Evolutionary conservation across 2,888 invertebrate species (phyloP).

Genomic region (Campopleginae sp.): DNA sequence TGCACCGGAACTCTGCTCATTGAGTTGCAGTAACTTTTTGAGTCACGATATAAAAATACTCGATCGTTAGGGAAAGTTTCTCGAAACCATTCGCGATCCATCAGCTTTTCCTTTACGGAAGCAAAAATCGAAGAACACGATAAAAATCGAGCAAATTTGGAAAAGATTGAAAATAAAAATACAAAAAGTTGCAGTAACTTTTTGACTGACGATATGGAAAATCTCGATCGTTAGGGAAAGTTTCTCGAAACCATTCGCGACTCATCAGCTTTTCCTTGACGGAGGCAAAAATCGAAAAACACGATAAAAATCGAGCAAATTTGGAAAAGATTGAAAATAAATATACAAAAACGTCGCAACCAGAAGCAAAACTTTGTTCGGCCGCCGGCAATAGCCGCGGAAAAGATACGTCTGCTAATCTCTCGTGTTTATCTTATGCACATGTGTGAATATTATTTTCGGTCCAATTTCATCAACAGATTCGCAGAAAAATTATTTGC

Average conservation of each 20-base stretch:
- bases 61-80: background rate
- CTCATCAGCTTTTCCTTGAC: background rate
- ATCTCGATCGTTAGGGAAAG: background rate
- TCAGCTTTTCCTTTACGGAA: background rate
- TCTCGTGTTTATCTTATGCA: background rate
- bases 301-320: background rate
- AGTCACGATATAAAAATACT: background rate
- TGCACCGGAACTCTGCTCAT: background rate
- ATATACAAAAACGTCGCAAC: background rate
- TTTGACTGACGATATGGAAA: background rate
- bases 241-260: background rate
- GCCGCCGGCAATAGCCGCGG: background rate
- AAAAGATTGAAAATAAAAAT: background rate
- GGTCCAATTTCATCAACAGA: background rate
- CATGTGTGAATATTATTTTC: background rate
- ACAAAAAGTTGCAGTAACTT: slow-evolving; percentile 2
- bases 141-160: background rate
- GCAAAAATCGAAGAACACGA: background rate
- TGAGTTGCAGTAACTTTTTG: background rate
- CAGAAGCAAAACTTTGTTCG: slow-evolving; percentile 42
- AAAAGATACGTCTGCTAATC: slow-evolving; percentile 8
- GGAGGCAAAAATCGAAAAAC: background rate
- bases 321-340: background rate
- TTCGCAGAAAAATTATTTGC: slow-evolving; percentile 28
- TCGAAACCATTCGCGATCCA: background rate